phyloP scores from a whole-genome alignment of 2,888 invertebrate genomes.

The Carabus problematicus region DNA sequence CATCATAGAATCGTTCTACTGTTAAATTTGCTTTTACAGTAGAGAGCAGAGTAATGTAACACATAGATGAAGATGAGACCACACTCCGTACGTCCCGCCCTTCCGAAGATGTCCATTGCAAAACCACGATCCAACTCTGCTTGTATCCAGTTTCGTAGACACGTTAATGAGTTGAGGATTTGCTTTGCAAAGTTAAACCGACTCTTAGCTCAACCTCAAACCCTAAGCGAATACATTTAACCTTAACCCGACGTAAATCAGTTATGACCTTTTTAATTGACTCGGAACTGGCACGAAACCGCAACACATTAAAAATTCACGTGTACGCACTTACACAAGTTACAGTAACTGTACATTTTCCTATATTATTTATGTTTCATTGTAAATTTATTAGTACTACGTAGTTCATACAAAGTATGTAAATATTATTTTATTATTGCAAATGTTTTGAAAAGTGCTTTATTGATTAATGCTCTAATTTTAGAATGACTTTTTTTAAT shows the following conservation, averaged over 20 bases:
- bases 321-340: not conserved
- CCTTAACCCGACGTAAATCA: conserved; percentile 23
- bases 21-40: conserved; percentile 27
- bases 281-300: conserved; percentile 3
- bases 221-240: conserved; percentile 22
- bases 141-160: conserved; percentile 1
- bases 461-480: no score
- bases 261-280: conserved; percentile 29
- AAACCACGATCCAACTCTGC: no score
- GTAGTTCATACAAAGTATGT: no score
- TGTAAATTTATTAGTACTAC: no score
- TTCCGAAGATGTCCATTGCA: no score
- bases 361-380: no score
- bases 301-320: not conserved
- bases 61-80: no score
- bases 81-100: no score
- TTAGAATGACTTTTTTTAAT: no score
- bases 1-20: conserved; percentile 31
- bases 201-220: conserved; percentile 9
- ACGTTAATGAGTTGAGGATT: conserved; percentile 27
- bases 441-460: no score
- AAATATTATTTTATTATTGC: no score
- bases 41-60: no score
- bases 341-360: not conserved
- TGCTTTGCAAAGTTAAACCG: conserved; percentile 16